Percentiles rank a stretch among this genome's conserved stretches.
Conservation (phyloP, 2,888 invertebrate species). For the Ischnura elegans region DNA sequence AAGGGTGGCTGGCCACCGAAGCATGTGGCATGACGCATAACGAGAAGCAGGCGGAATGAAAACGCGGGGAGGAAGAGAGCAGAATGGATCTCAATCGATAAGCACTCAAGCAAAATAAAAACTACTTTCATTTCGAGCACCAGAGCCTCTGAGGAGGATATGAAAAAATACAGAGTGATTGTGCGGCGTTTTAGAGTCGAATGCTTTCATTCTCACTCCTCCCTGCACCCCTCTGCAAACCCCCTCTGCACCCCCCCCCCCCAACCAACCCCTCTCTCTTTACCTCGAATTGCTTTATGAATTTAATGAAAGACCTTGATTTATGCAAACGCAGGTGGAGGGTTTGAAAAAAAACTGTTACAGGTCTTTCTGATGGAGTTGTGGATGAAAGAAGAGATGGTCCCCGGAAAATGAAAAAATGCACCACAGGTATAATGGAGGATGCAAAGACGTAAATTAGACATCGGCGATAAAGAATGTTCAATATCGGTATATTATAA, state of each 20-base stretch:
- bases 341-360: neutral
- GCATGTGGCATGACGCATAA: too few relatives aligned
- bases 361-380: neutral
- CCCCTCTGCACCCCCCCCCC: neutral
- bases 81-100: neutral
- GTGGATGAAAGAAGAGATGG: neutral
- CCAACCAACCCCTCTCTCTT: neutral
- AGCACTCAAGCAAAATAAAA: neutral
- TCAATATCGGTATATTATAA: too few relatives aligned
- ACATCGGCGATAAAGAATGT: too few relatives aligned
- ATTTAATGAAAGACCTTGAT: neutral
- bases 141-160: neutral
- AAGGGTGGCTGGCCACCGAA: too few relatives aligned
- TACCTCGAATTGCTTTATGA: neutral
- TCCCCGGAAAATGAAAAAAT: neutral
- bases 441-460: neutral
- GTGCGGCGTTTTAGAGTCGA: neutral
- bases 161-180: neutral
- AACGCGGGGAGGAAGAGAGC: neutral
- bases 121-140: constrained; percentile 30
- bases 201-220: constrained; percentile 22
- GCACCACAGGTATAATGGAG: too few relatives aligned
- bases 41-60: neutral
- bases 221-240: neutral
- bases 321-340: constrained; percentile 13